Evolutionary conservation across 2,113 vertebrate species (phyloP).

Genomic region (Deroptyus accipitrinus): DNA sequence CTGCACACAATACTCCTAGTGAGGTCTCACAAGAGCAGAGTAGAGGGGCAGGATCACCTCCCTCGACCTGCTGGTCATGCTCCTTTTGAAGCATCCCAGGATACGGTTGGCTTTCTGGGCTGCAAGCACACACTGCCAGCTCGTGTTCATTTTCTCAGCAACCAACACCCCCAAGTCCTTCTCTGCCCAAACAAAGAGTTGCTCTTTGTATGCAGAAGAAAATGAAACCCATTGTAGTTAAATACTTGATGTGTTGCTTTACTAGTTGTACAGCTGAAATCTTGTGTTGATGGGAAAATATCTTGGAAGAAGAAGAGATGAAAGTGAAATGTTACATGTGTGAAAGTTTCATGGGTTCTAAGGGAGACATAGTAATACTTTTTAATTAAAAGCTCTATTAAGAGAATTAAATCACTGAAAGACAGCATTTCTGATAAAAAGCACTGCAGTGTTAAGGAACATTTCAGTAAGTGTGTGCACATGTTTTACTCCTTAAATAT

Average conservation of each 20-base stretch:
- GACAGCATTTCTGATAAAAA: slow-evolving; percentile 7
- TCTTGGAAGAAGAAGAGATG: not conserved
- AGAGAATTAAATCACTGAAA: slow-evolving; percentile 25
- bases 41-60: no score
- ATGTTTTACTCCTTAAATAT: not conserved
- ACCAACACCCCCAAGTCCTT: no score
- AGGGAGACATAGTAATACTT: not conserved
- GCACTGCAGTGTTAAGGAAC: not conserved
- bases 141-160: no score
- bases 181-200: not conserved
- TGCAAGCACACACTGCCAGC: no score
- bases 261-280: not conserved
- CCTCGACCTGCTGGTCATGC: no score
- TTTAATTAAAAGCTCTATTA: not conserved
- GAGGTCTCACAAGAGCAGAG: no score
- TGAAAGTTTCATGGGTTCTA: not conserved
- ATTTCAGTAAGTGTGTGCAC: not conserved
- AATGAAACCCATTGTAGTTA: not conserved
- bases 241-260: not conserved
- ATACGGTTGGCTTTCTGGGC: no score
- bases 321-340: not conserved
- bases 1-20: no score
- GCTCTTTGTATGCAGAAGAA: not conserved
- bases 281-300: not conserved
- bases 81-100: no score